Percentiles rank a stretch among this genome's conserved stretches.
Evolutionary conservation across 1,140 invertebrate genomes (phyloP).

Genomic region (Dufourea novaeangliae): DNA sequence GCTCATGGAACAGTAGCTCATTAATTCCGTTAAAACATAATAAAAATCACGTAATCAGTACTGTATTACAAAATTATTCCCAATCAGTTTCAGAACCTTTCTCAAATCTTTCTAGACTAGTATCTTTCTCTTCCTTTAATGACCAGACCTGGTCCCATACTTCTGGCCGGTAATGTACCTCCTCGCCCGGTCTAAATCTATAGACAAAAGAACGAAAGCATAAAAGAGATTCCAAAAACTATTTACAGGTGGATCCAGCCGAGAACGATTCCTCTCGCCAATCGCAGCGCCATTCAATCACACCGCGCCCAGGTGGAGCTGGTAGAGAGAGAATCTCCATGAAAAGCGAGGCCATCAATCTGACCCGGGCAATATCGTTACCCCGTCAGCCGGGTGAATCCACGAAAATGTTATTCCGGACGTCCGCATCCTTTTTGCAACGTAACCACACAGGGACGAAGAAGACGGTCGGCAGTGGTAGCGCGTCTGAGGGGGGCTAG

Average conservation of each 20-base stretch:
- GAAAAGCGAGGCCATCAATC: slow-evolving; percentile 30
- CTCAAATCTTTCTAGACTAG: too few relatives aligned
- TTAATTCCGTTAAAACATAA: too few relatives aligned
- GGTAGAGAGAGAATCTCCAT: background rate
- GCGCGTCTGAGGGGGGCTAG: background rate
- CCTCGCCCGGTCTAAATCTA: too few relatives aligned
- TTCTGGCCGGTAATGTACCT: too few relatives aligned
- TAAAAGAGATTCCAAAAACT: background rate
- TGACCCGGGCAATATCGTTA: slow-evolving; percentile 5
- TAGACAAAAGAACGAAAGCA: background rate
- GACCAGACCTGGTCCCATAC: too few relatives aligned
- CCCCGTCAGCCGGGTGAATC: background rate
- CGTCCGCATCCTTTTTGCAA: slow-evolving; percentile 12
- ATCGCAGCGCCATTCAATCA: slow-evolving; percentile 1
- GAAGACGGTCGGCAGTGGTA: slow-evolving; percentile 6
- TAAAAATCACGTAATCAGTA: too few relatives aligned
- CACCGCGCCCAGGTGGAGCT: background rate
- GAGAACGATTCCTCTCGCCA: background rate
- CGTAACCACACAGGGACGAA: slow-evolving; percentile 15
- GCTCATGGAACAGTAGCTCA: too few relatives aligned
- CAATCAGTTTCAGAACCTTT: too few relatives aligned
- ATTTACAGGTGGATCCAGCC: background rate
- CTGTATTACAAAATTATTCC: too few relatives aligned
- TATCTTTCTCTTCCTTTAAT: too few relatives aligned
- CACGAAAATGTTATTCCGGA: slow-evolving; percentile 36